Conservation (phyloP, 2,797 vertebrate species). For the Alauda arvensis region DNA sequence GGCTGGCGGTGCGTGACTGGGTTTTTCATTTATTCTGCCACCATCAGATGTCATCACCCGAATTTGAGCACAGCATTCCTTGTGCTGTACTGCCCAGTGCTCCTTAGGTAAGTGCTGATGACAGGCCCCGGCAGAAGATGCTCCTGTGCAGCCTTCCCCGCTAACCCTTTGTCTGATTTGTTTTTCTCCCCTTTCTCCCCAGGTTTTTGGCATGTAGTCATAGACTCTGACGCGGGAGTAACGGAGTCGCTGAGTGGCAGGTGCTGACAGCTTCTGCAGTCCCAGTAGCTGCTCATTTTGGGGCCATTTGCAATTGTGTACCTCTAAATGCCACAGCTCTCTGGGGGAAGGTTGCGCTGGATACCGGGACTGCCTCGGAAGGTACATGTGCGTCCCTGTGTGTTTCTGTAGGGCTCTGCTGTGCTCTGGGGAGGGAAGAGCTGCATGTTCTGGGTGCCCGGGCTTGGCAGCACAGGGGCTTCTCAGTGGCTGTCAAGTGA, state of each 20-base stretch:
- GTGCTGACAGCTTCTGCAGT: conserved; percentile 58
- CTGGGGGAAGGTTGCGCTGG: conserved; percentile 65
- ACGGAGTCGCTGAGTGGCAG: conserved; percentile 52
- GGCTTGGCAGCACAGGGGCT: conserved; percentile 12
- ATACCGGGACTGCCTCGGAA: conserved; percentile 65
- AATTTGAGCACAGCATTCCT: neutral
- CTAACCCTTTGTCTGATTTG: conserved; percentile 50
- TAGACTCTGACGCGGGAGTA: conserved; percentile 47
- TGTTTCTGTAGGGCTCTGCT: neutral
- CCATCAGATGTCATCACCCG: neutral
- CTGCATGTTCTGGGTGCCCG: neutral
- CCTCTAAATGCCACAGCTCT: conserved; percentile 72
- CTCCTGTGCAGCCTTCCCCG: neutral
- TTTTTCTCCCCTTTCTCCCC: conserved; percentile 32
- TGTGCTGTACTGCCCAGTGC: neutral
- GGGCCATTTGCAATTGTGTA: conserved; percentile 42
- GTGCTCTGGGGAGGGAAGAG: conserved; percentile 4
- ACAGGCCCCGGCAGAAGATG: neutral
- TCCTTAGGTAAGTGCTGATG: conserved; percentile 34
- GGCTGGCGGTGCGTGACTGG: neutral
- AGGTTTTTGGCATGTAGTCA: conserved; percentile 62
- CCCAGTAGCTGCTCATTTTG: conserved; percentile 46
- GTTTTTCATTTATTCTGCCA: conserved; percentile 17
- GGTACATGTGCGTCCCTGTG: conserved; percentile 51
- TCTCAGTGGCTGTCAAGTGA: neutral